Conservation (phyloP, 2,797 vertebrate species). For the Diplodus sargus region DNA sequence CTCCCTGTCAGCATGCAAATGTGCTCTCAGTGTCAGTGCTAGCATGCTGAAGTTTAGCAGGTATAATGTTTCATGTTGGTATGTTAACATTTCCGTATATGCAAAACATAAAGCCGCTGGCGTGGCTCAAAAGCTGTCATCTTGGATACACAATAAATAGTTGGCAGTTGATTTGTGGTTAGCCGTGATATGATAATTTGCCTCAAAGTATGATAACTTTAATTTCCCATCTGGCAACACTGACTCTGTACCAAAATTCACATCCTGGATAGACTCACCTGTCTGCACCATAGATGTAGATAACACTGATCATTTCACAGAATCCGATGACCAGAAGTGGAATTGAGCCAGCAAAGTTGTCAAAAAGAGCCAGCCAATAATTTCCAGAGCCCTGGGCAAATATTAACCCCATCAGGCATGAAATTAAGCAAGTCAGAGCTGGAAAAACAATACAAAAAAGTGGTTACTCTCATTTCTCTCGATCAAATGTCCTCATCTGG, state of each 20-base stretch:
- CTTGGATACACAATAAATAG: not conserved
- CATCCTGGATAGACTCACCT: constrained; percentile 65
- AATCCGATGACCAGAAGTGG: constrained; percentile 94
- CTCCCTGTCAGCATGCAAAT: not conserved
- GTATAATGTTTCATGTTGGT: not conserved
- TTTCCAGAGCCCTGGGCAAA: constrained; percentile 92
- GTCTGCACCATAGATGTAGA: constrained; percentile 91
- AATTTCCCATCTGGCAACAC: too few relatives aligned
- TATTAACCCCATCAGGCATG: constrained; percentile 87
- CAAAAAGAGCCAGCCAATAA: constrained; percentile 95
- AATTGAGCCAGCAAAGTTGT: constrained; percentile 93
- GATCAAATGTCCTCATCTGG: not conserved
- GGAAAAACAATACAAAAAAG: constrained; percentile 11
- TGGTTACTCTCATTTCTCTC: not conserved
- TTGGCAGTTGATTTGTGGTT: too few relatives aligned
- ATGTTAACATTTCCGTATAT: not conserved
- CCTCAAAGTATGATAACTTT: too few relatives aligned
- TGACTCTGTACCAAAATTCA: not conserved
- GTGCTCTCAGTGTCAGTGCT: not conserved
- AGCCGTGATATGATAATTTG: too few relatives aligned
- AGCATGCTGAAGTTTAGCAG: not conserved
- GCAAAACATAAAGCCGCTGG: not conserved
- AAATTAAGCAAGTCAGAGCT: constrained; percentile 88
- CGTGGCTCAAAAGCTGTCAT: not conserved
- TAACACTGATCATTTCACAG: constrained; percentile 91